phyloP scores from a whole-genome alignment of 2,113 vertebrate species.

The Butorides virescens region DNA sequence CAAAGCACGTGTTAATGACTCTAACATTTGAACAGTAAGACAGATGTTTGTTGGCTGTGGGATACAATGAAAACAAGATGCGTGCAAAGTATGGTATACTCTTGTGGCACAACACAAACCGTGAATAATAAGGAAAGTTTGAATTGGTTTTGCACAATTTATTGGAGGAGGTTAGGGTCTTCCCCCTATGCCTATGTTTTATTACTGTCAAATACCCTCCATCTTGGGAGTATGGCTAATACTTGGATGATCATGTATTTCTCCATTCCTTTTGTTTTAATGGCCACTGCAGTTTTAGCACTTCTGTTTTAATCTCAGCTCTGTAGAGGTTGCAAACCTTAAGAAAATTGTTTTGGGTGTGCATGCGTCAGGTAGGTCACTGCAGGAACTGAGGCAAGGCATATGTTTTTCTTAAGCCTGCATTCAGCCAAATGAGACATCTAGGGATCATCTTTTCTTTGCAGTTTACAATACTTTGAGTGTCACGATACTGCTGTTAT shows the following conservation, averaged over 20 bases:
- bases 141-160: not conserved
- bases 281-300: not conserved
- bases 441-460: not conserved
- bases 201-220: not conserved
- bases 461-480: not conserved
- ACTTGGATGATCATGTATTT: not conserved
- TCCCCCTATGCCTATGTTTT: not conserved
- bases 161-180: not conserved
- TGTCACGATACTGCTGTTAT: not conserved
- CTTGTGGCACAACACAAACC: not conserved
- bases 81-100: not conserved
- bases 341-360: not conserved
- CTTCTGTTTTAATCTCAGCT: not conserved
- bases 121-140: not conserved
- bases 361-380: not conserved
- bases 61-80: not conserved
- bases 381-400: not conserved
- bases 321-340: not conserved
- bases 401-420: not conserved
- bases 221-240: not conserved
- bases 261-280: not conserved
- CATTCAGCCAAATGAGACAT: not conserved
- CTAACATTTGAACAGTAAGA: not conserved
- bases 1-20: not conserved
- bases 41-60: not conserved